phyloP scores from a whole-genome alignment of 2,797 vertebrate species.

The Epinephelus coioides region DNA sequence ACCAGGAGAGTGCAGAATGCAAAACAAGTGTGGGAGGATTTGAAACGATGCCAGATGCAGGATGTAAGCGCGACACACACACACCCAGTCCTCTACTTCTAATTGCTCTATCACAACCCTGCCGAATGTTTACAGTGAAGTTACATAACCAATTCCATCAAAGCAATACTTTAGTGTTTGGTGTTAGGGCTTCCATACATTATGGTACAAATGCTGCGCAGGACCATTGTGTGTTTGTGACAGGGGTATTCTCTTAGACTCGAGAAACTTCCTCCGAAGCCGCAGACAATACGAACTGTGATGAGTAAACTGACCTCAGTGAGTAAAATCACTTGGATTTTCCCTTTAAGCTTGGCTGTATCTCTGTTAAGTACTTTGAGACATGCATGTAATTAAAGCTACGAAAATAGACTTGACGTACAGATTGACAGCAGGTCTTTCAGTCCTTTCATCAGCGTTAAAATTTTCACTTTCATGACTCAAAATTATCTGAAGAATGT shows the following conservation, averaged over 20 bases:
- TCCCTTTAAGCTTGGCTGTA: background rate
- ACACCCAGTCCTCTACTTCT: constrained; percentile 57
- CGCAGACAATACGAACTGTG: background rate
- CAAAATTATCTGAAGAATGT: constrained; percentile 22
- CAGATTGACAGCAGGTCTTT: constrained; percentile 26
- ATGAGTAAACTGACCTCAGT: background rate
- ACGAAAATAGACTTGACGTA: constrained; percentile 25
- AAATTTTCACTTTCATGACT: constrained; percentile 10
- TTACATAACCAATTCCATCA: constrained; percentile 33
- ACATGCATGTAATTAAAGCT: background rate
- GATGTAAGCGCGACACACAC: constrained; percentile 64
- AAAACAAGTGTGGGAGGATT: constrained; percentile 78
- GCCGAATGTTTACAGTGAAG: constrained; percentile 59
- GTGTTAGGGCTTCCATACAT: background rate
- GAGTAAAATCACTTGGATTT: background rate
- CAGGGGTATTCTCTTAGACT: background rate
- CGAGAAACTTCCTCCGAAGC: too few relatives aligned
- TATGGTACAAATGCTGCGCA: background rate
- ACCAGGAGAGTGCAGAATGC: constrained; percentile 60
- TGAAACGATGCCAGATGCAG: constrained; percentile 67
- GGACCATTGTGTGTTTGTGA: background rate
- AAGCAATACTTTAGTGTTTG: constrained; percentile 20
- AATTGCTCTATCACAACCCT: constrained; percentile 68
- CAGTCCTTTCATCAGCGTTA: constrained; percentile 9
- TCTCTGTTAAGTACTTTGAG: constrained; percentile 8